These are phyloP conservation scores for Watsonalla cultraria DNA, from an alignment of 2,888 invertebrate genomes.

Conservation along the genomic window DNA sequence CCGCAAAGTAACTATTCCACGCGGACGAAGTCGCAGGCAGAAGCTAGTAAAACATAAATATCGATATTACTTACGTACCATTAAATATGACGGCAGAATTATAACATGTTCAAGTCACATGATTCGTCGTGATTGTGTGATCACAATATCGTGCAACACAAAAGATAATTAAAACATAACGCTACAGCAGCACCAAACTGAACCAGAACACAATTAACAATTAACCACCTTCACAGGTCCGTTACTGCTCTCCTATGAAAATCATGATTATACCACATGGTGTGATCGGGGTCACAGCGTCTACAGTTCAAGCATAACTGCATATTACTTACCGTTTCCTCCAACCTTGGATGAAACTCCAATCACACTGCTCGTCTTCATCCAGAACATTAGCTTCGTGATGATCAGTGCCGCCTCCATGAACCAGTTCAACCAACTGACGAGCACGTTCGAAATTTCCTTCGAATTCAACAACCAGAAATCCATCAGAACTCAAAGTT, in stretches of 20 bases:
- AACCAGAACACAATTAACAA: conserved; percentile 48
- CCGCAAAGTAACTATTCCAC: too few species aligned
- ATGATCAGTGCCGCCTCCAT: conserved; percentile 61
- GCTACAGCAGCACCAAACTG: conserved; percentile 21
- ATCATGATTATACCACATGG: conserved; percentile 42
- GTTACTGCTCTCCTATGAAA: conserved; percentile 47
- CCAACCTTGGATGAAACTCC: conserved; percentile 88
- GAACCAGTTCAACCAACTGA: conserved; percentile 79
- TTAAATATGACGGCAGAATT: not conserved
- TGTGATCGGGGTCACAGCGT: conserved; percentile 43
- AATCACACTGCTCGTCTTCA: conserved; percentile 80
- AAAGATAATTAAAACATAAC: conserved; percentile 17
- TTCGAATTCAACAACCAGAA: conserved; percentile 80
- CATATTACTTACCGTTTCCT: conserved; percentile 78
- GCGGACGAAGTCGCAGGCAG: too few species aligned
- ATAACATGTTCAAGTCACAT: not conserved
- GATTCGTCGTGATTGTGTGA: not conserved
- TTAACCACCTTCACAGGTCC: conserved; percentile 37
- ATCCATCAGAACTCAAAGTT: conserved; percentile 70
- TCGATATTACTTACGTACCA: not conserved
- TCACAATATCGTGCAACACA: not conserved
- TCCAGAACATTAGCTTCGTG: conserved; percentile 69
- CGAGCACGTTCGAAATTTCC: conserved; percentile 80
- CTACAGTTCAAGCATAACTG: conserved; percentile 29
- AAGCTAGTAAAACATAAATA: too few species aligned